phyloP scores from a whole-genome alignment of 1,140 invertebrate genomes.

The Magallana gigas region DNA sequence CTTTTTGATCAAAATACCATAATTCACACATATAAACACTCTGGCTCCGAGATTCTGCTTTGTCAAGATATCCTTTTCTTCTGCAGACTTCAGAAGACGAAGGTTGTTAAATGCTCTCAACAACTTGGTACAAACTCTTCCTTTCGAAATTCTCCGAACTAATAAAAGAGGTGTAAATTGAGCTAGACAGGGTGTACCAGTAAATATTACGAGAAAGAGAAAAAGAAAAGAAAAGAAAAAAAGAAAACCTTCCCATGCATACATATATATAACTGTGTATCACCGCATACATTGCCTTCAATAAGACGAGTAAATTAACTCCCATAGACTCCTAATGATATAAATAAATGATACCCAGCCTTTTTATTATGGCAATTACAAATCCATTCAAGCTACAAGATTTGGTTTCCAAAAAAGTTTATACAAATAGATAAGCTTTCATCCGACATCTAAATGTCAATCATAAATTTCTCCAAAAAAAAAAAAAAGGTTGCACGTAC shows the following conservation, averaged over 20 bases:
- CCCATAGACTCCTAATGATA: background rate
- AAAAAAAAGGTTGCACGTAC: no score
- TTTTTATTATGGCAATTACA: conserved; percentile 18
- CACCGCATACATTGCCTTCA: background rate
- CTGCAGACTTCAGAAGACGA: conserved; percentile 21
- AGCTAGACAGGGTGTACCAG: conserved; percentile 16
- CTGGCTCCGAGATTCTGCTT: conserved; percentile 6
- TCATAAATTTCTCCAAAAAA: no score
- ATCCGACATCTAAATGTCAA: no score
- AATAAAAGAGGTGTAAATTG: conserved; percentile 32
- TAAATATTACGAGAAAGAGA: no score
- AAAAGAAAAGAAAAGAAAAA: background rate
- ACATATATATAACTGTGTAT: background rate
- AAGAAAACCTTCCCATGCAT: background rate
- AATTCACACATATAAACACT: conserved; percentile 29
- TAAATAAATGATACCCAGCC: conserved; percentile 23
- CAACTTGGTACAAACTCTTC: conserved; percentile 15
- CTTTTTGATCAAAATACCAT: conserved; percentile 36
- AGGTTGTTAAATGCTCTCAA: conserved; percentile 14
- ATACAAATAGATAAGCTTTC: no score
- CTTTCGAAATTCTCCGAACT: conserved; percentile 9
- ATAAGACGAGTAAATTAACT: conserved; percentile 15
- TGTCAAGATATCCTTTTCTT: conserved; percentile 30
- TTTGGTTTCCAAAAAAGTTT: no score
- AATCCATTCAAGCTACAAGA: background rate